A percentile compares a stretch with the other conserved stretches of the same genome.
Evolutionary conservation across 1,140 invertebrate species (phyloP).

Genomic region (Drosophila sucinea): DNA sequence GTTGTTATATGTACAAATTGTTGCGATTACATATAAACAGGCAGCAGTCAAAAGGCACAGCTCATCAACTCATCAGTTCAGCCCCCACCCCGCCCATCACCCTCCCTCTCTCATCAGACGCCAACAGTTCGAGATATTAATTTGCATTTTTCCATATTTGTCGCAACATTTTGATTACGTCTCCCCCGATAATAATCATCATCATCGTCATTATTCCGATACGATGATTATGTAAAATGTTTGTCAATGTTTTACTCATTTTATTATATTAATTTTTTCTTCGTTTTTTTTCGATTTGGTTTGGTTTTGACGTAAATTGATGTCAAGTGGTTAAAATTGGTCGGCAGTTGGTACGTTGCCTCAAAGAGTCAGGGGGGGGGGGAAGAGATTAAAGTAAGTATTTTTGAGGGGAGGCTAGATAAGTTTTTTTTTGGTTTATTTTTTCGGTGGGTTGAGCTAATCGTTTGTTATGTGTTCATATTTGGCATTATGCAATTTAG

Average conservation of each 20-base stretch:
- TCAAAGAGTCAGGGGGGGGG: not conserved
- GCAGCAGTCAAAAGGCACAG: constrained; percentile 11
- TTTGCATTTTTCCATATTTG: constrained; percentile 41
- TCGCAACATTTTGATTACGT: constrained; percentile 27
- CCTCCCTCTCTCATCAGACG: not conserved
- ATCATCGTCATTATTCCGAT: constrained; percentile 6
- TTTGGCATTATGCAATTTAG: constrained; percentile 8
- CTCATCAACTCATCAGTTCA: not conserved
- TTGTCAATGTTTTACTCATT: constrained; percentile 13
- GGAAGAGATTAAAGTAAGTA: constrained; percentile 11
- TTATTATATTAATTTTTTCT: not conserved
- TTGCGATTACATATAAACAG: constrained; percentile 57
- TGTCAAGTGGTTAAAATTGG: constrained; percentile 16
- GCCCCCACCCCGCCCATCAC: not conserved
- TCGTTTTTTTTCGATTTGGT: not conserved
- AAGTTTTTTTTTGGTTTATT: constrained; percentile 4
- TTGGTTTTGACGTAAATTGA: not conserved
- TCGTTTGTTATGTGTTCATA: constrained; percentile 11
- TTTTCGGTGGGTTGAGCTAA: not conserved
- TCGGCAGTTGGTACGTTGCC: constrained; percentile 2
- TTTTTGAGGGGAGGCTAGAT: not conserved
- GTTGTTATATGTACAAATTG: constrained; percentile 58
- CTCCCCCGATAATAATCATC: not conserved
- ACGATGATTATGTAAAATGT: constrained; percentile 32
- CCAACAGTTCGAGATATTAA: constrained; percentile 16